Evolutionary conservation across 2,888 invertebrate species (phyloP).

Genomic region (Thecophora atra): DNA sequence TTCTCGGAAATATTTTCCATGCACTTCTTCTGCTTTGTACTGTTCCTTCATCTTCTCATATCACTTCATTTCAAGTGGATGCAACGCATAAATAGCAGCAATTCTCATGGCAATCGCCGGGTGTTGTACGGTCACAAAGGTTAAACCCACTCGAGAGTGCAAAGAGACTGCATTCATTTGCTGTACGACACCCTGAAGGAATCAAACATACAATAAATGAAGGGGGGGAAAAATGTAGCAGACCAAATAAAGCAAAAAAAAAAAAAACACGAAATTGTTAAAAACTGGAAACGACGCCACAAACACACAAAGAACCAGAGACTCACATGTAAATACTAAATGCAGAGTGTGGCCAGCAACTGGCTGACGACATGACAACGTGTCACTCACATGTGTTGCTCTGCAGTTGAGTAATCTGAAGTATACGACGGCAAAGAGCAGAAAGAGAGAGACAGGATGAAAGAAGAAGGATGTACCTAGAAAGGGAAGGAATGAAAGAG

Average conservation of each 20-base stretch:
- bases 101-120: neutral
- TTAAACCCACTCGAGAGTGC: conserved; percentile 8
- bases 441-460: too few species aligned
- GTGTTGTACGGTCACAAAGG: conserved; percentile 6
- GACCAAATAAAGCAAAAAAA: neutral
- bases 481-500: too few species aligned
- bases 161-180: conserved; percentile 13
- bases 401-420: neutral
- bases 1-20: too few species aligned
- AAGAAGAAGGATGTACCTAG: too few species aligned
- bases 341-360: too few species aligned
- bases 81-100: conserved; percentile 12
- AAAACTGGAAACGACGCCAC: too few species aligned
- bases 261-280: neutral
- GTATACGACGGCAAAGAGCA: neutral
- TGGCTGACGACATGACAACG: too few species aligned
- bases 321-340: too few species aligned
- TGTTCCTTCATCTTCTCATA: neutral
- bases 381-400: conserved; percentile 1
- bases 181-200: neutral
- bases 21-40: too few species aligned
- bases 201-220: conserved; percentile 6
- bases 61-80: conserved; percentile 3
- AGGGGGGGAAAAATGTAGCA: neutral
- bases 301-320: too few species aligned